A percentile compares a stretch with the other conserved stretches of the same genome.
These are phyloP conservation scores for Scaptodrosophila lebanonensis DNA, from an alignment of 1,140 invertebrate genomes.

Conservation along the genomic window DNA sequence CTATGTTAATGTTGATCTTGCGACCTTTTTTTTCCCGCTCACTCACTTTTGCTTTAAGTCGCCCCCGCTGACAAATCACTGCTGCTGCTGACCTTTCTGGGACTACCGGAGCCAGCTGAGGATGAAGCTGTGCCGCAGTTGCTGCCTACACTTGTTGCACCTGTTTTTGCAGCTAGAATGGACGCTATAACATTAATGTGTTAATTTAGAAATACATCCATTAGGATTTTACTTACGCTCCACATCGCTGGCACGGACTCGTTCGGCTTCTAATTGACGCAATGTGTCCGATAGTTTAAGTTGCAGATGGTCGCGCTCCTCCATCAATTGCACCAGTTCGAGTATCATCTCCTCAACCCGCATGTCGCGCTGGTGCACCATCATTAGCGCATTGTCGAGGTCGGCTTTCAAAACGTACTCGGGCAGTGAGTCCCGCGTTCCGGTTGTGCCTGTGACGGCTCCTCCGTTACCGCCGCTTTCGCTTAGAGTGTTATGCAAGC, in stretches of 20 bases:
- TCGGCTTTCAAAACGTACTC: conserved; percentile 82
- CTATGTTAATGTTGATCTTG: too few relatives aligned
- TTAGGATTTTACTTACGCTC: conserved; percentile 10
- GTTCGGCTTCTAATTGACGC: conserved; percentile 82
- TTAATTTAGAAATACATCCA: not conserved
- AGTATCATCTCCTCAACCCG: conserved; percentile 90
- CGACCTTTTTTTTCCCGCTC: too few relatives aligned
- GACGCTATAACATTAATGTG: not conserved
- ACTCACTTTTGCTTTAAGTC: conserved; percentile 33
- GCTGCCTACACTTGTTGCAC: not conserved
- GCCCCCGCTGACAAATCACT: not conserved
- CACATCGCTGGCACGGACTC: conserved; percentile 15
- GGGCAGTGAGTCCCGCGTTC: conserved; percentile 40
- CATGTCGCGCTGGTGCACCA: conserved; percentile 90
- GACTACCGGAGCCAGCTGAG: too few relatives aligned
- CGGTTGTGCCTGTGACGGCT: too few relatives aligned
- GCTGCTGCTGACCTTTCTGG: not conserved
- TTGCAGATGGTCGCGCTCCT: conserved; percentile 89
- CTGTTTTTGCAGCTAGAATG: not conserved
- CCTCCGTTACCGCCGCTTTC: too few relatives aligned
- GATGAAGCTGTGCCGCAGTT: too few relatives aligned
- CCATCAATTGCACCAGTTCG: conserved; percentile 87
- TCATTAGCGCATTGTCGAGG: conserved; percentile 87
- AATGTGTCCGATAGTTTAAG: conserved; percentile 86
- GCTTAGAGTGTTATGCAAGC: too few relatives aligned